Base-by-base conservation (phyloP, 2,797 vertebrate genomes). In the Sarcoramphus papa region DNA sequence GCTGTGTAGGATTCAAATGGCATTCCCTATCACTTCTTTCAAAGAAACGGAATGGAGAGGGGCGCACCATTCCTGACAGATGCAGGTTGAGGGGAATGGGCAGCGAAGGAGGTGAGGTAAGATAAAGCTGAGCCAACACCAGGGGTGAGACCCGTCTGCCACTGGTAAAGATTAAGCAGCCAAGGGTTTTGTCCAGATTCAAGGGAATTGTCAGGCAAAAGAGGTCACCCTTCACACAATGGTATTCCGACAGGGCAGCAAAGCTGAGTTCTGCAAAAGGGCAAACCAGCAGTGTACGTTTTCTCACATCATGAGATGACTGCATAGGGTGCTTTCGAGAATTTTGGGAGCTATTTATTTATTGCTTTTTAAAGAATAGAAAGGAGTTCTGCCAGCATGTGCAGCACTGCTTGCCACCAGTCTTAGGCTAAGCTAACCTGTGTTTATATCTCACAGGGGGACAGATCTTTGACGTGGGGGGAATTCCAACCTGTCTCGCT, bases 401-500 rank as follows among this genome's bases (percentile, higher is more conserved):
- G 79, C 50, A 86, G 63, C 18, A 10, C 65, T 85, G 40, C 54
- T 85, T 88, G 54, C 56, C 18, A 73, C 40, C 22, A 74, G 33
- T 76, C 65, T 90, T 72, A 69, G 65, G 47, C 28, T 92, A 65
- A 79, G 25, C 13, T 93, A 90, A 65, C 47, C 28, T 59, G 7
- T 84, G 50, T 90, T 95, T 92, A 47, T 78, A 54, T 73, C 51
- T 88, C 85, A 86, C 6, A 54, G 69, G 9, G 48, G 31, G 14
- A 70, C 25, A 56, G 48, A 53, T 63, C 73, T 93, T 84, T 92
- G 69, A 83, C 7, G 1, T 3, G 3, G 25, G 28, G 73, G 85
- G 77, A 95, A 88, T 94, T 95, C 85, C 90, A 91, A 62, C 67
- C 90, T 92, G 77, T 86, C 83, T 95, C 14, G 4, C 59, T 86